Evolutionary conservation across 2,797 vertebrate species (phyloP), one percentile per base, ranked within the genome.

Genomic region (Sternotherus odoratus): DNA sequence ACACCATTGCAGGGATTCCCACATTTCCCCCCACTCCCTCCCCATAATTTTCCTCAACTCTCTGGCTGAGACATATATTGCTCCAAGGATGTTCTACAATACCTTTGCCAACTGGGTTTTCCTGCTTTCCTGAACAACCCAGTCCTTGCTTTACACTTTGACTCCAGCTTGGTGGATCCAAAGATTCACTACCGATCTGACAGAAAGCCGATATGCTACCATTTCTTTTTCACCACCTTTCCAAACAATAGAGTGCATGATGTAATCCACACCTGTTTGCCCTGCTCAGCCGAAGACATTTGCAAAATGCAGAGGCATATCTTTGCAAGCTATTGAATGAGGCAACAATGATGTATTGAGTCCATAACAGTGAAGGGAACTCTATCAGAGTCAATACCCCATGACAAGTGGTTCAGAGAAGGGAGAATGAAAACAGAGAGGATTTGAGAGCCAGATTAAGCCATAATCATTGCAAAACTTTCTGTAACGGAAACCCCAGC

Each of bases 381-480:
- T 94, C 94, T 86, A 46, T 24, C 79, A 39, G 53, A 96, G 94
- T 95, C 92, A 94, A 90, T 95, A 89, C 80, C 39, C 87, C 69
- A 51, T 87, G 74, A 83, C 91, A 96, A 93, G 80, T 90, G 77
- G 50, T 85, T 91, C 86, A 85, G 57, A 78, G 88, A 89, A 66
- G 89, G 36, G 80, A 77, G 80, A 90, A 92, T 87, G 92, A 80
- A 90, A 94, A 90, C 46, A 54, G 82, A 89, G 89, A 93, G 53
- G 56, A 83, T 87, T 63, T 66, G 39, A 96, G 93, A 94, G 87
- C 87, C 93, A 96, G 92, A 98, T 97, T 94, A 97, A 97, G 92
- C 82, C 85, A 89, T 97, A 97, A 97, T 97, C 95, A 91, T 82
- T 92, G 83, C 3, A 86, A 87, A 96, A 82, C 46, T 95, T 97